Conservation (phyloP, 2,797 vertebrate genomes). For the Lindbergichthys nudifrons region DNA sequence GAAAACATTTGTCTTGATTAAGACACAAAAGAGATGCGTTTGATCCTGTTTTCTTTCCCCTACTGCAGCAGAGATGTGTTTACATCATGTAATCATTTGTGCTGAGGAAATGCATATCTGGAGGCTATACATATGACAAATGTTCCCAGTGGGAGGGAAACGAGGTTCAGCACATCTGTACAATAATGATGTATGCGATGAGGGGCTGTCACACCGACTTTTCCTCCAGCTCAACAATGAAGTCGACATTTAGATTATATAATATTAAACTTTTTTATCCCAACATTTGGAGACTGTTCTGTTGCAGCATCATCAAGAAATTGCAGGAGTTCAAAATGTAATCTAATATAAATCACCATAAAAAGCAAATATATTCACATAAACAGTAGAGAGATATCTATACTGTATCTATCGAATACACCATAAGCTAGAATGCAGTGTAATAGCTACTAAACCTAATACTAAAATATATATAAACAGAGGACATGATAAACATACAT, state of each 20-base stretch:
- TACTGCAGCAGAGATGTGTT: constrained; percentile 16
- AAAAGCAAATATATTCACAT: too few species aligned
- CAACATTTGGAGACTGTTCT: too few species aligned
- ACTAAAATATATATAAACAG: too few species aligned
- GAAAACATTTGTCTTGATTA: constrained; percentile 13
- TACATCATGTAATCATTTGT: constrained; percentile 6
- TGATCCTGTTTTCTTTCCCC: not conserved
- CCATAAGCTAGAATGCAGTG: too few species aligned
- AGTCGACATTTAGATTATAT: not conserved
- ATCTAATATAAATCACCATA: too few species aligned
- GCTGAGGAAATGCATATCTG: constrained; percentile 20
- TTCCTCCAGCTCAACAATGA: not conserved
- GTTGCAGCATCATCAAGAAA: too few species aligned
- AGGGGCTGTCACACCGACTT: not conserved
- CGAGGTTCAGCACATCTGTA: not conserved
- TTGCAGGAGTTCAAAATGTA: too few species aligned
- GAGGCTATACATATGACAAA: not conserved
- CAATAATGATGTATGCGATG: not conserved
- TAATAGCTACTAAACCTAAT: too few species aligned
- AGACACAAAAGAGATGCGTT: not conserved
- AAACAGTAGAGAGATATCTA: too few species aligned
- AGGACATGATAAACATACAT: too few species aligned
- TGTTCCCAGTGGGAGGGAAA: constrained; percentile 5
- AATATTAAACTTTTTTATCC: too few species aligned
- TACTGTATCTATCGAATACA: too few species aligned